Evolutionary conservation across 1,140 invertebrate genomes (phyloP), one percentile per base, ranked within the genome.

Genomic region (Venustaconcha ellipsiformis): DNA sequence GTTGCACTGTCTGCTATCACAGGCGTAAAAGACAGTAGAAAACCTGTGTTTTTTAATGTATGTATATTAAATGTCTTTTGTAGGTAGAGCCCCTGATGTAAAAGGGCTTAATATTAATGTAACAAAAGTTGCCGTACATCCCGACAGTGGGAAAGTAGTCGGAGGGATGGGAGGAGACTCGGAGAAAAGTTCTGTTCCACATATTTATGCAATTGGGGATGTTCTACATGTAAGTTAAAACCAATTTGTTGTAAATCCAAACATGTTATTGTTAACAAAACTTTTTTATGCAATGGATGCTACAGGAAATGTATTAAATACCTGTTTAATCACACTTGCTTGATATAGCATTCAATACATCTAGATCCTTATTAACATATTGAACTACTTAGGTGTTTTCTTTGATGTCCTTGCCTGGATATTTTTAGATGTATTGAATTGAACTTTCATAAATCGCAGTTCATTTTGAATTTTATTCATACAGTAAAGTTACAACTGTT

Each of bases 151-250:
- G 5, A 90, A 90, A 71, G 89, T 86, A 76, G 83, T 90, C 20
- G 93, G 93, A 84, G 89, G 93, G 56, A 74, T 92, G 55, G 89
- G 87, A n/a, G 87, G 90, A 74, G 88, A 91, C 18, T 81, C 85
- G 48, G 96, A 98, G 89, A 93, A 94, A 85, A 96, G 95, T 0
- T 96, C 96, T 90, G 92, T 97, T 76, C 90, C 93, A 0, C 92
- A 98, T 88, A 94, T 99, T 73, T 97, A 93, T 90, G 97, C 96
- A 11, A 95, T 99, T 81, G 97, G 97, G 26, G 97, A 99, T 92
- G 94, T 98, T 15, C 65, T 85, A 57, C 78, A 85, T 70, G 83
- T 85, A 75, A 78, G 78, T 77, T 56, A 56, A 64, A 1, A 57
- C 15, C 12, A 69, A 26, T n/a, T 65, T 48, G 6, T 26, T 15